phyloP scores from a whole-genome alignment of 1,140 invertebrate genomes.

The Drosophila lini region DNA sequence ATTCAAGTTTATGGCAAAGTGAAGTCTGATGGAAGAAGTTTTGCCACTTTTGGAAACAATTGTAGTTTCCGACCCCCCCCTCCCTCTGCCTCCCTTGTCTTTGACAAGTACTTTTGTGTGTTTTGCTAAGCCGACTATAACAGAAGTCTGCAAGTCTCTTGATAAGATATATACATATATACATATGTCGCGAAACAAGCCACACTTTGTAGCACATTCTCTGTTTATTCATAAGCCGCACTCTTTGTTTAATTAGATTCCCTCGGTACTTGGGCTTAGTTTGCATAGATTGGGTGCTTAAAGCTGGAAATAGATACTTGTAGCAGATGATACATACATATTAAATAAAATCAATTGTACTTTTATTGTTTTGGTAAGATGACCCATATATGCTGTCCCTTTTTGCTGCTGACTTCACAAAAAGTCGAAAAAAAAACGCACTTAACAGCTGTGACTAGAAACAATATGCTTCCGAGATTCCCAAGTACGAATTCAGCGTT shows the following conservation, averaged over 20 bases:
- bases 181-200: slow-evolving; percentile 12
- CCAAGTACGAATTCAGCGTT: not conserved
- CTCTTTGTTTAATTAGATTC: not conserved
- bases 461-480: not conserved
- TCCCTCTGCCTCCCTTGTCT: not conserved
- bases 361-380: not conserved
- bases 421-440: not conserved
- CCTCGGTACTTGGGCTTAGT: not conserved
- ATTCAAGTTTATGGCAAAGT: slow-evolving; percentile 22
- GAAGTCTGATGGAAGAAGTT: slow-evolving; percentile 21
- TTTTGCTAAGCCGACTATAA: slow-evolving; percentile 3
- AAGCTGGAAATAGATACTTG: not conserved
- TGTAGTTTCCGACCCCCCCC: not conserved
- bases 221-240: slow-evolving; percentile 2
- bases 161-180: not conserved
- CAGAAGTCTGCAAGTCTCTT: slow-evolving; percentile 13
- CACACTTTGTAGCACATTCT: not conserved
- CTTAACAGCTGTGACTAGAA: not conserved
- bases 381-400: not conserved
- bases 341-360: not conserved
- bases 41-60: slow-evolving; percentile 13
- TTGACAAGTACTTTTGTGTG: slow-evolving; percentile 21
- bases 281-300: not conserved
- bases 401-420: not conserved
- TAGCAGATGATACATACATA: too few relatives aligned